Conservation (phyloP, 2,113 vertebrate species). For the Lamprotornis superbus region DNA sequence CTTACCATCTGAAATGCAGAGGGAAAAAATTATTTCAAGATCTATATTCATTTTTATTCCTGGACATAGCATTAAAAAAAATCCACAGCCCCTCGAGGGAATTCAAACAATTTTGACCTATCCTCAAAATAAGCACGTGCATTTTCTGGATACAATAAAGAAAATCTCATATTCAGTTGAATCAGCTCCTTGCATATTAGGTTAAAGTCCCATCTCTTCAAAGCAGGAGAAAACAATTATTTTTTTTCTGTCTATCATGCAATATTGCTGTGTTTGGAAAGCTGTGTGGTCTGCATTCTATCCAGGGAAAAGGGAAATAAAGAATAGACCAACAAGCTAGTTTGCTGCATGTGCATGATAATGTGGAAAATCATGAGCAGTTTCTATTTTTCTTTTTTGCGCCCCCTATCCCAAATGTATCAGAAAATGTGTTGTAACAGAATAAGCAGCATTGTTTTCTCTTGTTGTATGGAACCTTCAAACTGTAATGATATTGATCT, state of each 20-base stretch:
- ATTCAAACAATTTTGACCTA: neutral
- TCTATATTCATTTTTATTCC: neutral
- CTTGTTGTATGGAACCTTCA: neutral
- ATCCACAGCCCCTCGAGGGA: neutral
- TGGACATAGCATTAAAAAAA: neutral
- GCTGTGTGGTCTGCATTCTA: neutral
- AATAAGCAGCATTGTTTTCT: neutral
- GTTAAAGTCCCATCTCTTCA: slow-evolving; percentile 32
- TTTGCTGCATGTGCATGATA: neutral
- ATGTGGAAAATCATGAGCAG: neutral
- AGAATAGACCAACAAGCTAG: neutral
- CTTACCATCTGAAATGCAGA: neutral
- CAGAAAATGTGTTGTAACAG: neutral
- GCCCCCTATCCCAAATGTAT: neutral
- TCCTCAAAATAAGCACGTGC: neutral
- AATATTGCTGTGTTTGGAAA: slow-evolving; percentile 15
- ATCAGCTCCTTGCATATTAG: slow-evolving; percentile 2
- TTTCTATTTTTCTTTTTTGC: neutral
- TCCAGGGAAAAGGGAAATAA: neutral
- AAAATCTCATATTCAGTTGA: slow-evolving; percentile 7
- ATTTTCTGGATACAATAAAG: slow-evolving; percentile 8
- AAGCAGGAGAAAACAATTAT: neutral
- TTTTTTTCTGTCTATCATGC: neutral
- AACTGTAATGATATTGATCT: neutral
- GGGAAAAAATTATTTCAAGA: neutral